Percentiles rank a stretch among this genome's conserved stretches.
phyloP scores from a whole-genome alignment of 2,113 vertebrate species.

The Microtus montanus region DNA sequence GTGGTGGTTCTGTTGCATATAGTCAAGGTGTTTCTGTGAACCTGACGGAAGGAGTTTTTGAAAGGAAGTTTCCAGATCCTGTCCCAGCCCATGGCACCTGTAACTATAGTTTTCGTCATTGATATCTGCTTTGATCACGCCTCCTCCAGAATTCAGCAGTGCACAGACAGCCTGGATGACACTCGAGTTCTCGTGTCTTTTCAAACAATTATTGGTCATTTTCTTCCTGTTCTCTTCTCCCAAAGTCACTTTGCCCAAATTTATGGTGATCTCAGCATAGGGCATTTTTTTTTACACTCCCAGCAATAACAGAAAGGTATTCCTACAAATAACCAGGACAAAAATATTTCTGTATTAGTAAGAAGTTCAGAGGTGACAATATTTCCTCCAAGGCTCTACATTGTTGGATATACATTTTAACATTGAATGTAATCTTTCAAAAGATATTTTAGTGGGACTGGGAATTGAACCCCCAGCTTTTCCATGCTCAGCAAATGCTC shows the following conservation, averaged over 20 bases:
- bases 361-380: background rate
- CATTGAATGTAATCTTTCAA: background rate
- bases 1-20: constrained; percentile 31
- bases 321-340: constrained; percentile 11
- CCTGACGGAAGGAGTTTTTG: constrained; percentile 34
- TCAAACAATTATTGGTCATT: constrained; percentile 6
- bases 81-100: constrained; percentile 56
- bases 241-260: constrained; percentile 59
- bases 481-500: background rate
- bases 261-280: constrained; percentile 30
- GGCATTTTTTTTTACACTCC: constrained; percentile 25
- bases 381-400: constrained; percentile 37
- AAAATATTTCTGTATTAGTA: constrained; percentile 9
- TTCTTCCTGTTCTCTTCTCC: constrained; percentile 74
- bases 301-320: background rate
- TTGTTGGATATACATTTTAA: constrained; percentile 29
- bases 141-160: constrained; percentile 81
- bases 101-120: constrained; percentile 58
- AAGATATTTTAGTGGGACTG: background rate
- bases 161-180: constrained; percentile 68
- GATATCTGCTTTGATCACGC: constrained; percentile 67
- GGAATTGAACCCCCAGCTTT: background rate
- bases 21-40: constrained; percentile 54
- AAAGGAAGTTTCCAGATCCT: constrained; percentile 74
- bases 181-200: constrained; percentile 26